Conservation (phyloP, 2,888 invertebrate genomes). For the Seladonia tumulorum region DNA sequence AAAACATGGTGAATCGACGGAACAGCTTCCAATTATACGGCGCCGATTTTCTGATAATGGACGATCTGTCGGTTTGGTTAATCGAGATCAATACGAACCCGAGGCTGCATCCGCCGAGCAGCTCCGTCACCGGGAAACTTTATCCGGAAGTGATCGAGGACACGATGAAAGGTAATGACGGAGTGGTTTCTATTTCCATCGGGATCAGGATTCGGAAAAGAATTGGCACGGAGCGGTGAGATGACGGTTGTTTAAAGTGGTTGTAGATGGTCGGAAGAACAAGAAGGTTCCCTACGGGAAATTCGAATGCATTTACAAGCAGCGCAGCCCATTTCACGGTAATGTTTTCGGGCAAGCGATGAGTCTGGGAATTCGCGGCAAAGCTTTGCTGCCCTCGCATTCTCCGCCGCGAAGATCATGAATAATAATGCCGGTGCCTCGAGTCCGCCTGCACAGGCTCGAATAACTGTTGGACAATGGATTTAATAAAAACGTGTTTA, state of each 20-base stretch:
- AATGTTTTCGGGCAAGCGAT: conserved; percentile 60
- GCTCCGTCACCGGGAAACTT: conserved; percentile 61
- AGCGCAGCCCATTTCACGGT: conserved; percentile 57
- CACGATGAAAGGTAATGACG: conserved; percentile 61
- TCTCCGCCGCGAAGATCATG: conserved; percentile 32
- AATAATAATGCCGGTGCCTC: not conserved
- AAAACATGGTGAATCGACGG: conserved; percentile 67
- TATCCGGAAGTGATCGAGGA: conserved; percentile 69
- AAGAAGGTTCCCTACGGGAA: conserved; percentile 49
- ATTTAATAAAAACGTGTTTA: conserved; percentile 76
- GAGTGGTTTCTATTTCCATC: not conserved
- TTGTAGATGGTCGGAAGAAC: conserved; percentile 62
- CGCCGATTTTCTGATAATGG: conserved; percentile 68
- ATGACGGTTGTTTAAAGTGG: conserved; percentile 40
- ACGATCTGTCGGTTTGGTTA: conserved; percentile 68
- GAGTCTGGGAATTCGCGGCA: conserved; percentile 64
- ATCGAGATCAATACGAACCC: conserved; percentile 70
- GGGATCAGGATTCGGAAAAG: not conserved
- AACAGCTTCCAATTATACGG: conserved; percentile 71
- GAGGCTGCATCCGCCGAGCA: conserved; percentile 66
- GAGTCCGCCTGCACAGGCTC: not conserved
- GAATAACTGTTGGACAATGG: not conserved
- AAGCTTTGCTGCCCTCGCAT: conserved; percentile 28
- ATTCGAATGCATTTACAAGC: conserved; percentile 69
- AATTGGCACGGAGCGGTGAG: not conserved